Base-by-base conservation (phyloP, 1,140 invertebrate species). In the Diprion similis region DNA sequence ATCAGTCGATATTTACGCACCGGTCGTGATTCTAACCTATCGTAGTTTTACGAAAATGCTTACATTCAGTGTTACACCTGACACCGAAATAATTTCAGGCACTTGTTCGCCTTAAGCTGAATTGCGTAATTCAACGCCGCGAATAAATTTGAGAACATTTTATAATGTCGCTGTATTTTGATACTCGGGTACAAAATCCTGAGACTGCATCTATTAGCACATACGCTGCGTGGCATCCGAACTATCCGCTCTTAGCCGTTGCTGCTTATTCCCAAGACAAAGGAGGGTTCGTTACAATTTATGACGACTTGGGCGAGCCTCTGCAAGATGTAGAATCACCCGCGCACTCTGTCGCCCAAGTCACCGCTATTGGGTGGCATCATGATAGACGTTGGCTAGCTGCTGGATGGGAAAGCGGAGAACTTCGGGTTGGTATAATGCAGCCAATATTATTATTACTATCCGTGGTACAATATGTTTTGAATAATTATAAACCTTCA, bases 361-460 rank as follows among this genome's bases (percentile, higher is more conserved):
- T 95, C 0, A 94, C 94, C 11, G 91, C 93, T 8, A 84, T 98
- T 19, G 90, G 91, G 6, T 99, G 97, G 97, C 97, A 99, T 89
- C 97, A 97, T 2, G 92, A 92, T 59, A 92, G 93, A 80, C 92
- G 92, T 66, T 89, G 96, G 71, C 83, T 99, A 68, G 94, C 94
- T 7, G 93, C 93, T 71, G 96, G 96, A 10, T 99, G 96, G 96
- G 96, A 98, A 85, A 95, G 92, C 82, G 97, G 97, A 64, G 95
- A 97, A 82, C 87, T 99, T 0, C 90, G 93, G 80, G 90, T 96
- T 71, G 95, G 95, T 94, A 92, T 93, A 78, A 92, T 93, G 85
- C 19, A 24, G 11, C 17, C 17, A 24, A 19, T 51, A 71, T 59
- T 10, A 59, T 71, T 71, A 11, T 59, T 64, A 4, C 8, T 6